phyloP scores from a whole-genome alignment of 2,113 vertebrate genomes.

The Siniperca knerii region DNA sequence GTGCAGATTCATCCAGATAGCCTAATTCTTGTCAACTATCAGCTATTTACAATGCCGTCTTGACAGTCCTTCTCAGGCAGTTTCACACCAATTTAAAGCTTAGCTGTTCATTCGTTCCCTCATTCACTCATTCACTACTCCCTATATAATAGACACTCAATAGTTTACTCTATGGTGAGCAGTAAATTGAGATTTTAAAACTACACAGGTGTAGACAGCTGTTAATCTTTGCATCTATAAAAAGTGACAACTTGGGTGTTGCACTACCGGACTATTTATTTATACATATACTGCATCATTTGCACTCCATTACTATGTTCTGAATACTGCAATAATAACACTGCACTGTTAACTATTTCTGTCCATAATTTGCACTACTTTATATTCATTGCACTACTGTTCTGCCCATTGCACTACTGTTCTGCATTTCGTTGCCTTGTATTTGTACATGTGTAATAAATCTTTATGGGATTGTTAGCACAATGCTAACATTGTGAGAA shows the following conservation, averaged over 20 bases:
- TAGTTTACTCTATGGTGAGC: neutral
- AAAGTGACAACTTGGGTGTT: too few relatives aligned
- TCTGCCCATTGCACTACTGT: too few relatives aligned
- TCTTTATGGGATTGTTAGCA: neutral
- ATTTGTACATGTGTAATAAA: too few relatives aligned
- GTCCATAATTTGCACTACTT: too few relatives aligned
- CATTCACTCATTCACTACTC: neutral
- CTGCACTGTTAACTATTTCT: too few relatives aligned
- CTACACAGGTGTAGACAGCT: neutral
- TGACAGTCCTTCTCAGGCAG: neutral
- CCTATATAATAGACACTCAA: neutral
- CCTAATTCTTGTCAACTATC: neutral
- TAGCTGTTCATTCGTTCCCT: neutral
- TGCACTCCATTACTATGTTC: too few relatives aligned
- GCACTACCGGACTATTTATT: too few relatives aligned
- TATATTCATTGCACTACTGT: too few relatives aligned
- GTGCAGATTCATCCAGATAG: neutral
- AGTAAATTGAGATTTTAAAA: neutral
- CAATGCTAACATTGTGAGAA: neutral
- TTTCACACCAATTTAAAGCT: slow-evolving; percentile 12
- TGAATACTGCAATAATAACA: too few relatives aligned
- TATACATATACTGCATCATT: too few relatives aligned
- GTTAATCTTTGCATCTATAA: neutral
- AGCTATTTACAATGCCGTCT: neutral
- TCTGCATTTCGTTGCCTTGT: too few relatives aligned